phyloP scores from a whole-genome alignment of 2,113 vertebrate species.

The Cyprinus carpio region DNA sequence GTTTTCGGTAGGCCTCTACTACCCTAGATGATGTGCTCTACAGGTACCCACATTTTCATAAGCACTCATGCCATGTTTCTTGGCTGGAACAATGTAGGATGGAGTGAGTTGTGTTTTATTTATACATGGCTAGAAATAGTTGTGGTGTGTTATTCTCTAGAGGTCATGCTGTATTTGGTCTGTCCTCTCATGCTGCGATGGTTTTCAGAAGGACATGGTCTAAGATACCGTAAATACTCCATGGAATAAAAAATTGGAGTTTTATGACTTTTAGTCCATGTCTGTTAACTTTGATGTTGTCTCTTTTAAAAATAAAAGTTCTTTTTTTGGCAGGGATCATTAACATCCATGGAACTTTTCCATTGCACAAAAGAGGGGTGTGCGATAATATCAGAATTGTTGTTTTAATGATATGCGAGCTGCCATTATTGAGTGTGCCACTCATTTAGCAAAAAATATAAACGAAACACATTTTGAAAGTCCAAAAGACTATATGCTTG shows the following conservation, averaged over 20 bases:
- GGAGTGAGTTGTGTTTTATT: constrained; percentile 5
- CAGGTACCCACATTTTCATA: neutral
- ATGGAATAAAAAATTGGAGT: neutral
- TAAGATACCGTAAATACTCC: neutral
- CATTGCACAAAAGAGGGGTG: too few species aligned
- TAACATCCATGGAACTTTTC: too few species aligned
- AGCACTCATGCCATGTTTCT: neutral
- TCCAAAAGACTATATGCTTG: too few species aligned
- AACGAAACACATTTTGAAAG: too few species aligned
- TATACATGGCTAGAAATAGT: constrained; percentile 25
- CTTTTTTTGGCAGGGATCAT: too few species aligned
- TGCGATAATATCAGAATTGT: too few species aligned
- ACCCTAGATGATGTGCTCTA: neutral
- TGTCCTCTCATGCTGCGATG: neutral
- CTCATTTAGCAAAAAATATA: too few species aligned
- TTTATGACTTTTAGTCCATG: neutral
- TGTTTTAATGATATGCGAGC: too few species aligned
- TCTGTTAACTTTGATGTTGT: neutral
- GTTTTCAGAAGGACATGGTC: constrained; percentile 3
- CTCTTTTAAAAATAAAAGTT: neutral
- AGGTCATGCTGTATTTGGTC: constrained; percentile 30
- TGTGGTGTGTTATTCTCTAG: constrained; percentile 38
- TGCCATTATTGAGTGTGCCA: too few species aligned
- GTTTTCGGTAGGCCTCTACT: neutral
- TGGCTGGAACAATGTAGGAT: neutral